phyloP scores from a whole-genome alignment of 2,888 invertebrate species.

The Yponomeuta cagnagella region DNA sequence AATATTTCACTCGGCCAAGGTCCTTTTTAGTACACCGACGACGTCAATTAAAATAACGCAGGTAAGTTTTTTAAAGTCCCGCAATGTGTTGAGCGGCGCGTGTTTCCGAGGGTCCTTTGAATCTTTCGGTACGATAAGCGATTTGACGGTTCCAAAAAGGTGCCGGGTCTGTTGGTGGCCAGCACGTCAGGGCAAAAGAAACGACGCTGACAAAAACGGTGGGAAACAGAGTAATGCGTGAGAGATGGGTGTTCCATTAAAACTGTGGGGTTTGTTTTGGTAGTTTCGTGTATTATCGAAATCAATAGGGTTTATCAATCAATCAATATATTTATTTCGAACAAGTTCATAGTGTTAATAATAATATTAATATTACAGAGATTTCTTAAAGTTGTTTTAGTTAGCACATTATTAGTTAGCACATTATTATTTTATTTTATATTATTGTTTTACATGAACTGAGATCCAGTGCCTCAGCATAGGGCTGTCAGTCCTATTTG shows the following conservation, averaged over 20 bases:
- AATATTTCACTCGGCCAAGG: constrained; percentile 56
- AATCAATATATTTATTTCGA: too few relatives aligned
- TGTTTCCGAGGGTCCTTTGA: constrained; percentile 46
- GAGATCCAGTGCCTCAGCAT: too few relatives aligned
- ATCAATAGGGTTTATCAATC: neutral
- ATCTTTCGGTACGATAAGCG: constrained; percentile 63
- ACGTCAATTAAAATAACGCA: constrained; percentile 70
- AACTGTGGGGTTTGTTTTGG: neutral
- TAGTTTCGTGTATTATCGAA: neutral
- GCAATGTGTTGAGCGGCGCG: constrained; percentile 50
- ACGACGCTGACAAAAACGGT: constrained; percentile 31
- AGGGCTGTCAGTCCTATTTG: too few relatives aligned
- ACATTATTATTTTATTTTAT: too few relatives aligned
- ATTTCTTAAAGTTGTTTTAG: too few relatives aligned
- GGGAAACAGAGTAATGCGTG: constrained; percentile 38
- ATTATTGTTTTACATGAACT: too few relatives aligned
- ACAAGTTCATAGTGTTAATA: too few relatives aligned
- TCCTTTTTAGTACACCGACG: constrained; percentile 52
- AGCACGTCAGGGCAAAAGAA: constrained; percentile 45
- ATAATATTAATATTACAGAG: too few relatives aligned
- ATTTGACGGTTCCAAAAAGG: constrained; percentile 48
- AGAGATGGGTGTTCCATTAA: constrained; percentile 21
- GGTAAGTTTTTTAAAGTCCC: constrained; percentile 28
- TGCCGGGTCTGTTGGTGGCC: constrained; percentile 62
- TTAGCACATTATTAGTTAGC: too few relatives aligned